Percentiles rank a stretch among this genome's conserved stretches.
Evolutionary conservation across 1,140 invertebrate species (phyloP).

Genomic region (Drosophila ercepeae): DNA sequence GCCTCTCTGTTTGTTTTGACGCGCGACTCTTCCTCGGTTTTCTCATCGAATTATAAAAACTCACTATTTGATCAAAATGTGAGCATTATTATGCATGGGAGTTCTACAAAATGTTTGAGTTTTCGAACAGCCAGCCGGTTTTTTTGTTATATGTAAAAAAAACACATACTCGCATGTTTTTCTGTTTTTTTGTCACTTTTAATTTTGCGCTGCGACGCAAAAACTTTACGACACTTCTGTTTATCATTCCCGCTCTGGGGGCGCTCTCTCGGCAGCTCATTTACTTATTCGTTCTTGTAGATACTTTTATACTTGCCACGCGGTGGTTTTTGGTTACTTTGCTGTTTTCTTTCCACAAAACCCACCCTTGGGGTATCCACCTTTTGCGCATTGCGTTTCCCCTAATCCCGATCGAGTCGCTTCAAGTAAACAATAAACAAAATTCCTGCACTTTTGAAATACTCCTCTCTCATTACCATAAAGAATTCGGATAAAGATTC

Average conservation of each 20-base stretch:
- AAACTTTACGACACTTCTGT: slow-evolving; percentile 75
- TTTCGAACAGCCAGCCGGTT: slow-evolving; percentile 20
- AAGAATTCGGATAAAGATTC: not conserved
- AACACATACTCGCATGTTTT: slow-evolving; percentile 8
- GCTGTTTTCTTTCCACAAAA: slow-evolving; percentile 20
- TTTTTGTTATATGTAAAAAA: slow-evolving; percentile 20
- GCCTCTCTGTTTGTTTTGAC: slow-evolving; percentile 79
- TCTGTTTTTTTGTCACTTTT: slow-evolving; percentile 23
- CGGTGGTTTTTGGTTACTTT: slow-evolving; percentile 48
- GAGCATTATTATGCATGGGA: slow-evolving; percentile 19
- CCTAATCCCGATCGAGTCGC: slow-evolving; percentile 11
- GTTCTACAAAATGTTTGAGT: slow-evolving; percentile 47
- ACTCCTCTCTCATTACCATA: not conserved
- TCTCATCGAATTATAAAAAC: slow-evolving; percentile 56
- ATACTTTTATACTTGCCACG: slow-evolving; percentile 67
- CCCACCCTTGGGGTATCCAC: slow-evolving; percentile 39
- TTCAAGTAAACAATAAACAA: slow-evolving; percentile 43
- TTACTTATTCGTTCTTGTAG: slow-evolving; percentile 45
- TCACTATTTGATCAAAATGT: slow-evolving; percentile 52
- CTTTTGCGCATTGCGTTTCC: slow-evolving; percentile 74
- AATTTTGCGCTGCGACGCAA: slow-evolving; percentile 64
- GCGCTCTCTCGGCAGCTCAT: not conserved
- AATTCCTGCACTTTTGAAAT: slow-evolving; percentile 6
- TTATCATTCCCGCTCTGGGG: slow-evolving; percentile 17
- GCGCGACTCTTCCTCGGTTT: slow-evolving; percentile 42